Conservation (phyloP, 2,888 invertebrate species). For the Polietes domitor region DNA sequence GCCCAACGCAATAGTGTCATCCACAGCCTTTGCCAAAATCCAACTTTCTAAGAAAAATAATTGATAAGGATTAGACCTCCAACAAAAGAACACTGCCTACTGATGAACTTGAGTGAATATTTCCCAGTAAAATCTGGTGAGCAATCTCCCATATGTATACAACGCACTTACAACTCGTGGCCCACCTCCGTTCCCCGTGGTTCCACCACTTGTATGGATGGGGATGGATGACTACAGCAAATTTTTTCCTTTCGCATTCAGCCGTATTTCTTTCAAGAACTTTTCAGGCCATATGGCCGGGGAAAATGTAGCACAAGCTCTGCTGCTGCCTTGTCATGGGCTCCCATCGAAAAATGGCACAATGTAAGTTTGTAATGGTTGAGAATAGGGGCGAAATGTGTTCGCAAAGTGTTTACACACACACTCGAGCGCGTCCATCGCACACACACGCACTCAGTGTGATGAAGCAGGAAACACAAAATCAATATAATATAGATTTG, state of each 20-base stretch:
- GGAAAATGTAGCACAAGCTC: too few species aligned
- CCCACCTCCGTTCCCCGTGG: too few species aligned
- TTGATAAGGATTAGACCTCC: too few species aligned
- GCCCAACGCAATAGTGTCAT: too few species aligned
- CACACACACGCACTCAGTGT: neutral
- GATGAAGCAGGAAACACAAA: neutral
- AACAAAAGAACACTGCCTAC: too few species aligned
- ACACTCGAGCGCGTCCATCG: neutral
- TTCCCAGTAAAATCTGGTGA: too few species aligned
- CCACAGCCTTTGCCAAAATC: too few species aligned
- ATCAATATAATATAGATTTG: neutral
- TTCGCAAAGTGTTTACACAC: neutral
- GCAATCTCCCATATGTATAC: too few species aligned
- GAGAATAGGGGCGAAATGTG: slow-evolving; percentile 11
- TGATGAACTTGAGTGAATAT: too few species aligned
- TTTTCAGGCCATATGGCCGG: neutral
- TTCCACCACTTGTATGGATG: too few species aligned
- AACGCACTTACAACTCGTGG: too few species aligned
- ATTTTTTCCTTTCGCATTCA: slow-evolving; percentile 13
- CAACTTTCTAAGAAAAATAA: too few species aligned
- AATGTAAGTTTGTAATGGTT: slow-evolving; percentile 65
- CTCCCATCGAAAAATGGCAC: slow-evolving; percentile 59
- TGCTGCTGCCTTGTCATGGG: slow-evolving; percentile 39
- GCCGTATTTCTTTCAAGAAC: neutral
- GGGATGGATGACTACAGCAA: neutral